A percentile compares a stretch with the other conserved stretches of the same genome.
Conservation (phyloP, 2,797 vertebrate species). For the Coccyzus lansbergi region DNA sequence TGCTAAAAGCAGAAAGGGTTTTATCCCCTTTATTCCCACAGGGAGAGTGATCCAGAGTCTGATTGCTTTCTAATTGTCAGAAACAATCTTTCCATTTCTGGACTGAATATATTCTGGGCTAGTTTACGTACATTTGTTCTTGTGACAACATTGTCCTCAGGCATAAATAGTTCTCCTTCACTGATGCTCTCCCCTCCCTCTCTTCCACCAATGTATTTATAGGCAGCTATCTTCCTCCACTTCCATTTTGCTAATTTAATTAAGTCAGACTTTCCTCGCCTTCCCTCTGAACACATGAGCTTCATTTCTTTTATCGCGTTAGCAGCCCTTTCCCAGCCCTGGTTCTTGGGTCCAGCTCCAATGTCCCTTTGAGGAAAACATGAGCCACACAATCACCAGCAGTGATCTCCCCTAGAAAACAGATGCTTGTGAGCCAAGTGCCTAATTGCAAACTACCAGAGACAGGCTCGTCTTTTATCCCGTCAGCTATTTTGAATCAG, state of each 20-base stretch:
- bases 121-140: background rate
- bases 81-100: background rate
- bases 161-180: constrained; percentile 46
- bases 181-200: background rate
- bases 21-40: background rate
- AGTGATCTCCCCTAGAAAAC: background rate
- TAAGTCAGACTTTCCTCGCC: constrained; percentile 23
- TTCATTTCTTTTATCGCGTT: background rate
- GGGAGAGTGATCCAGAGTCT: background rate
- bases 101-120: constrained; percentile 36
- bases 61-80: constrained; percentile 35
- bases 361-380: background rate
- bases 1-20: constrained; percentile 4
- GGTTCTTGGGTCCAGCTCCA: background rate
- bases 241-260: constrained; percentile 47
- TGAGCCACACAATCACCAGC: fast-evolving
- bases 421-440: background rate
- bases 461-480: background rate
- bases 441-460: background rate
- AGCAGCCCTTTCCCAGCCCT: background rate
- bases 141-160: constrained; percentile 17
- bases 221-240: constrained; percentile 37
- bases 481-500: constrained; percentile 10
- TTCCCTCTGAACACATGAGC: background rate
- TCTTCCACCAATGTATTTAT: background rate